Percentiles rank a stretch among this genome's conserved stretches.
These are phyloP conservation scores for Centropus bengalensis DNA, from an alignment of 2,113 vertebrate genomes.

Conservation along the genomic window DNA sequence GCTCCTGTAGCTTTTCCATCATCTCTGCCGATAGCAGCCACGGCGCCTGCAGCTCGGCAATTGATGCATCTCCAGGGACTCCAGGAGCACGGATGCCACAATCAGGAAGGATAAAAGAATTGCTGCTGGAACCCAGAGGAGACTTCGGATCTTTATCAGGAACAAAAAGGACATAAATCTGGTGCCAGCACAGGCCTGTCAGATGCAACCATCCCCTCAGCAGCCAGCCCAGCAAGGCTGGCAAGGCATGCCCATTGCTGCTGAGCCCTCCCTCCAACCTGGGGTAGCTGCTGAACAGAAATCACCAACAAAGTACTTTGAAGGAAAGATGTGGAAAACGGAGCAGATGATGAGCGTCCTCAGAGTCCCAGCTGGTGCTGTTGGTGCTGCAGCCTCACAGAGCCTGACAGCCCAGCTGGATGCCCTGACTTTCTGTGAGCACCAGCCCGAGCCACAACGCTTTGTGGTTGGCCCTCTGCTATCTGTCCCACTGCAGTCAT, in stretches of 20 bases:
- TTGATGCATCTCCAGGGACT: slow-evolving; percentile 61
- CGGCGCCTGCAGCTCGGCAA: slow-evolving; percentile 46
- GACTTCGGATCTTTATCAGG: slow-evolving; percentile 69
- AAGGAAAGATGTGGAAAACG: not conserved
- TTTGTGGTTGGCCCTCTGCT: not conserved
- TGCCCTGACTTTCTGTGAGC: not conserved
- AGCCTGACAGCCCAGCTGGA: not conserved
- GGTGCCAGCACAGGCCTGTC: slow-evolving; percentile 32
- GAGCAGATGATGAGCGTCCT: not conserved
- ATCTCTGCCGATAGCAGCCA: slow-evolving; percentile 58
- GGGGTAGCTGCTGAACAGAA: not conserved
- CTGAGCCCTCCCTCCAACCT: not conserved
- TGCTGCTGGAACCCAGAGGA: slow-evolving; percentile 63
- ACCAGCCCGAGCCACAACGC: not conserved
- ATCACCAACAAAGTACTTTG: not conserved
- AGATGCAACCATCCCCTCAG: not conserved
- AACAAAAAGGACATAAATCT: slow-evolving; percentile 72
- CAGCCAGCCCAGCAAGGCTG: not conserved
- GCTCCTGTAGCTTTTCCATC: slow-evolving; percentile 72
- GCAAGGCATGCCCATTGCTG: not conserved
- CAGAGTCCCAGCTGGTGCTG: rapidly evolving
- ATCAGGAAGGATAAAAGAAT: slow-evolving; percentile 69
- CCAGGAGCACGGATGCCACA: slow-evolving; percentile 19
- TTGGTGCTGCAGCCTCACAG: not conserved
- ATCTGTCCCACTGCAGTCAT: not conserved